Percentiles rank a stretch among this genome's conserved stretches.
phyloP scores from a whole-genome alignment of 2,888 invertebrate genomes.

The Chrysomela aeneicollis region DNA sequence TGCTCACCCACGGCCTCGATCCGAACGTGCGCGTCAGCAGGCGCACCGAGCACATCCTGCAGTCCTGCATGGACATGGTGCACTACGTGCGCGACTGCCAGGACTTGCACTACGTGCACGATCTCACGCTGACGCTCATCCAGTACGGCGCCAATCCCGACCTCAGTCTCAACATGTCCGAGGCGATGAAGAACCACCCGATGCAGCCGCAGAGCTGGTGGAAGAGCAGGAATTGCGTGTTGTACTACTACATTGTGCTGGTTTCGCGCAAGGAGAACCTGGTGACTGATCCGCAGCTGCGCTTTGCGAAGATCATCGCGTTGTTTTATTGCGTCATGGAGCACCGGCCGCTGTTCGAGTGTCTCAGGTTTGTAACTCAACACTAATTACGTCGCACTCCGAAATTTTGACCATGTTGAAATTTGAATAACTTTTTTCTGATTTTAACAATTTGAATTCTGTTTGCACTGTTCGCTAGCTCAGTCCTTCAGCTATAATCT shows the following conservation, averaged over 20 bases:
- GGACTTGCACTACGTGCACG: conserved; percentile 74
- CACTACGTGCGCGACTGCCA: conserved; percentile 71
- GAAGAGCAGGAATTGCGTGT: conserved; percentile 69
- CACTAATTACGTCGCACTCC: too few species aligned
- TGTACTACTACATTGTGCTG: conserved; percentile 76
- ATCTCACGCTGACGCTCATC: conserved; percentile 73
- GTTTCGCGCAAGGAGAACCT: conserved; percentile 73
- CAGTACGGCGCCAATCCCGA: conserved; percentile 80
- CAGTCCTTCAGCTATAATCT: too few species aligned
- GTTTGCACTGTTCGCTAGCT: too few species aligned
- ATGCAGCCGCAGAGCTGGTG: conserved; percentile 61
- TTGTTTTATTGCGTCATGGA: conserved; percentile 73
- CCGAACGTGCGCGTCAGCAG: conserved; percentile 68
- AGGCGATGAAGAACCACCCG: conserved; percentile 59
- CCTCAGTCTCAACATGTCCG: conserved; percentile 65
- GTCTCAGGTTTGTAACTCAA: too few species aligned
- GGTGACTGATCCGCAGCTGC: conserved; percentile 68
- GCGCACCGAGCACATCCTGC: conserved; percentile 74
- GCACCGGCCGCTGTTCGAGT: conserved; percentile 72
- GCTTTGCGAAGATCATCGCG: conserved; percentile 72
- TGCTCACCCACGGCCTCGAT: conserved; percentile 74
- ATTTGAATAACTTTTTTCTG: too few species aligned
- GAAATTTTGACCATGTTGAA: too few species aligned
- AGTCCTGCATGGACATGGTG: conserved; percentile 75
- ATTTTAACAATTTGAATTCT: too few species aligned